Evolutionary conservation across 2,888 invertebrate species (phyloP), one percentile per base, ranked within the genome.

Genomic region (Calephelis perditalis): DNA sequence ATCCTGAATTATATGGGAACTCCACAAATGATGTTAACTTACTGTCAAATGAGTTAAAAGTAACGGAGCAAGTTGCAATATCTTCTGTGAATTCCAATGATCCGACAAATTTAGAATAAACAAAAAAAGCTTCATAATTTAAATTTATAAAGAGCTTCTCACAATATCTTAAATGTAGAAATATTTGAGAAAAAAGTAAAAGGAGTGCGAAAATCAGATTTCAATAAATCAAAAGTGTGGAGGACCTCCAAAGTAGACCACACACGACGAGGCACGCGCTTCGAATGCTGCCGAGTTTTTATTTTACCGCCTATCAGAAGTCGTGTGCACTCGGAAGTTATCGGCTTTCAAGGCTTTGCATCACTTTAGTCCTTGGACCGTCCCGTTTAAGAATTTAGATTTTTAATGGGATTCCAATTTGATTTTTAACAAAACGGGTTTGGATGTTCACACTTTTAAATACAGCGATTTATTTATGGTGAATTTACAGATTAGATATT

Each of bases 241-340:
- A 81, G 84, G 91, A 89, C 91, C 91, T 89, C 91, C 91, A 68
- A 63, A 84, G 89, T 81, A 86, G 94, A 94, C 94, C 94, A 94
- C 94, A 94, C 94, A 93, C 92, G 89, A 91, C 80, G 94, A 92
- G 94, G 94, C 94, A 94, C 94, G 94, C 94, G 94, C 93, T 92
- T 88, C 91, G 91, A 92, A 92, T 92, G 89, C 85, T 82, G 91
- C 91, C 76, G 78, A 79, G 84, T 85, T 86, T 87, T 89, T 87
- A 76, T 82, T 85, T 76, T 70, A 73, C 80, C 84, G 80, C 78
- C 74, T 73, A 72, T 73, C 74, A 70, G 69, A 68, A 74, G 72
- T 85, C 88, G 86, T 76, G 78, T 71, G 72, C 76, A 65, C 71
- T 88, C 90, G 89, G 85, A 72, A 69, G 72, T 79, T 75, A 73